A percentile compares a stretch with the other conserved stretches of the same genome.
These are phyloP conservation scores for Uria lomvia DNA, from an alignment of 2,113 vertebrate genomes.

Conservation along the genomic window DNA sequence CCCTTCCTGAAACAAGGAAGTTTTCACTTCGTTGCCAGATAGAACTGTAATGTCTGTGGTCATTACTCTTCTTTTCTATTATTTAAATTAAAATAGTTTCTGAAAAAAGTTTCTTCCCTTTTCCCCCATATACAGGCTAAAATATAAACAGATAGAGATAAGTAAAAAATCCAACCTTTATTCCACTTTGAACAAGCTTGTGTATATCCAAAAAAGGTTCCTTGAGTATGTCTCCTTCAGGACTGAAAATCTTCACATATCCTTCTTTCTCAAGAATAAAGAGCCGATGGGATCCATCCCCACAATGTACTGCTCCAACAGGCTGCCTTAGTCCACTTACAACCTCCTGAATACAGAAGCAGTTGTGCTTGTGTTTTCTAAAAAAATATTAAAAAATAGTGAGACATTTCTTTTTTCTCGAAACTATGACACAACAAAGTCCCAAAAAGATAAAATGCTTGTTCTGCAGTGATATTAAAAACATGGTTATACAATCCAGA, in stretches of 20 bases:
- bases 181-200: slow-evolving; percentile 96
- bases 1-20: neutral
- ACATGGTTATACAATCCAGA: neutral
- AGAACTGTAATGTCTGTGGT: neutral
- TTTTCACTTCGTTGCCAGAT: neutral
- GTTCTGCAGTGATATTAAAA: neutral
- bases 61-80: neutral
- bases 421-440: neutral
- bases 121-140: neutral
- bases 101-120: neutral
- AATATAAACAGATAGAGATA: slow-evolving; percentile 41
- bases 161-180: slow-evolving; percentile 88
- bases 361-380: slow-evolving; percentile 99
- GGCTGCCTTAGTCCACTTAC: slow-evolving; percentile 91
- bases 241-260: slow-evolving; percentile 90
- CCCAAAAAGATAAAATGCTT: neutral
- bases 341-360: slow-evolving; percentile 95
- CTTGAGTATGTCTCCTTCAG: slow-evolving; percentile 88
- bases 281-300: slow-evolving; percentile 93
- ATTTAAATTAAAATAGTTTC: neutral
- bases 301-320: slow-evolving; percentile 85
- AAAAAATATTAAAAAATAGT: slow-evolving; percentile 51
- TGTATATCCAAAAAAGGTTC: slow-evolving; percentile 98
- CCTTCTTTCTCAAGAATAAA: slow-evolving; percentile 97
- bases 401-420: neutral